phyloP scores from a whole-genome alignment of 1,140 invertebrate species.

The Solenopsis fugax region DNA sequence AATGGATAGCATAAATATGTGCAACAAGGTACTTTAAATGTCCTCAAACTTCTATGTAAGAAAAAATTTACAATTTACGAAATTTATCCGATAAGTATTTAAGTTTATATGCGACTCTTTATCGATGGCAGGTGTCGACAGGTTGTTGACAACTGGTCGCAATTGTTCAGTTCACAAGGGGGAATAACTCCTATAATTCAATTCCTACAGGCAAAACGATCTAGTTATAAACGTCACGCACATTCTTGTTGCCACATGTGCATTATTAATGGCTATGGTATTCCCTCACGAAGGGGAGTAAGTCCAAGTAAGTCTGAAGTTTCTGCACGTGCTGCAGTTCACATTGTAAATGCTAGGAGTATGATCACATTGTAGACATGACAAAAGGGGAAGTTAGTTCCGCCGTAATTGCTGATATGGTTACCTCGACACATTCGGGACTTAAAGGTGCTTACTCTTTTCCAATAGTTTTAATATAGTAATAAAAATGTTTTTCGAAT shows the following conservation, averaged over 20 bases:
- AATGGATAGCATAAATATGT: background rate
- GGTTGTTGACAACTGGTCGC: background rate
- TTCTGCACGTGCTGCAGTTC: background rate
- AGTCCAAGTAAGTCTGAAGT: background rate
- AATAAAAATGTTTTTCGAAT: background rate
- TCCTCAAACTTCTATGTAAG: background rate
- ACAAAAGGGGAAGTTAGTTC: background rate
- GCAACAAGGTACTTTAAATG: background rate
- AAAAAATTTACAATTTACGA: background rate
- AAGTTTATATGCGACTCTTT: background rate
- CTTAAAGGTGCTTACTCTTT: background rate
- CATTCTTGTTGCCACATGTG: background rate
- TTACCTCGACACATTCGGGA: background rate
- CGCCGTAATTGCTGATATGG: background rate
- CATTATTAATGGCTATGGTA: slow-evolving; percentile 10
- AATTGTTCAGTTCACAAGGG: slow-evolving; percentile 9
- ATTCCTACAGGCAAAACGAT: background rate
- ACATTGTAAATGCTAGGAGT: background rate
- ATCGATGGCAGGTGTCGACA: background rate
- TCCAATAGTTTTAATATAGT: background rate
- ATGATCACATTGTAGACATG: background rate
- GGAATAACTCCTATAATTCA: slow-evolving; percentile 6
- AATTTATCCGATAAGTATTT: background rate
- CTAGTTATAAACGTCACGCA: background rate
- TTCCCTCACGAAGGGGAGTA: background rate